phyloP scores from a whole-genome alignment of 37 sponge, comb jelly and placozoan species.

The Lycopodina hypogea region DNA sequence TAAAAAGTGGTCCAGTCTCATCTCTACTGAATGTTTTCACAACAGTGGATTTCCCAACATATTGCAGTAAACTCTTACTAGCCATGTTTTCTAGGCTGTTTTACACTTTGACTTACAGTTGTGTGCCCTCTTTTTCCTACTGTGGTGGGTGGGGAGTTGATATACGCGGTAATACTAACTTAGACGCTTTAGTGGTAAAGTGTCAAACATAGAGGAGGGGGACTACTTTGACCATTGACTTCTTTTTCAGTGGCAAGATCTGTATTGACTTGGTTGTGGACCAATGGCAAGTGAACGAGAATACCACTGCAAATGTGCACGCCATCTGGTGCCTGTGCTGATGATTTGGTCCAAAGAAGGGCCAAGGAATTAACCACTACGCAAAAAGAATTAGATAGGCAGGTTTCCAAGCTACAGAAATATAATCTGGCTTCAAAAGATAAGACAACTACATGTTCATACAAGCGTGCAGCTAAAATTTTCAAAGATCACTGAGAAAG shows the following conservation, averaged over 20 bases:
- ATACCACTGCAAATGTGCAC: neutral
- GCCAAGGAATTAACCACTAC: neutral
- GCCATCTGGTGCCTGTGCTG: constrained; percentile 1
- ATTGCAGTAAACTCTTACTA: too few relatives aligned
- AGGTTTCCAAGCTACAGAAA: neutral
- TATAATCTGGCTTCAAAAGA: constrained; percentile 18
- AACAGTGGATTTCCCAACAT: too few relatives aligned
- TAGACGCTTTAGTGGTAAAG: neutral
- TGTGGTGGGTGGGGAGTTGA: too few relatives aligned
- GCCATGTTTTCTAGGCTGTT: too few relatives aligned
- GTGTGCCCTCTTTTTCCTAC: too few relatives aligned
- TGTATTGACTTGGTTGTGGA: too few relatives aligned
- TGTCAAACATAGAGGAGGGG: neutral
- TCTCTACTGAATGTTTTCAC: too few relatives aligned
- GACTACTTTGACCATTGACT: neutral
- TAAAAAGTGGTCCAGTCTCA: too few relatives aligned
- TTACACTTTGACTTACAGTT: too few relatives aligned
- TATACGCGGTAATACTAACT: neutral
- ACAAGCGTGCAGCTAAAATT: neutral
- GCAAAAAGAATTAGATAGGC: constrained; percentile 16
- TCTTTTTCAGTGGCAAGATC: too few relatives aligned
- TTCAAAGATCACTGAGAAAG: neutral
- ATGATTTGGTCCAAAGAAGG: neutral
- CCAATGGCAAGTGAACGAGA: constrained; percentile 2
- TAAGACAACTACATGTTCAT: neutral